A percentile compares a stretch with the other conserved stretches of the same genome.
These are phyloP conservation scores for Stichodactyla mertensii DNA, from an alignment of 64 coral and sea anemone species.

Conservation along the genomic window DNA sequence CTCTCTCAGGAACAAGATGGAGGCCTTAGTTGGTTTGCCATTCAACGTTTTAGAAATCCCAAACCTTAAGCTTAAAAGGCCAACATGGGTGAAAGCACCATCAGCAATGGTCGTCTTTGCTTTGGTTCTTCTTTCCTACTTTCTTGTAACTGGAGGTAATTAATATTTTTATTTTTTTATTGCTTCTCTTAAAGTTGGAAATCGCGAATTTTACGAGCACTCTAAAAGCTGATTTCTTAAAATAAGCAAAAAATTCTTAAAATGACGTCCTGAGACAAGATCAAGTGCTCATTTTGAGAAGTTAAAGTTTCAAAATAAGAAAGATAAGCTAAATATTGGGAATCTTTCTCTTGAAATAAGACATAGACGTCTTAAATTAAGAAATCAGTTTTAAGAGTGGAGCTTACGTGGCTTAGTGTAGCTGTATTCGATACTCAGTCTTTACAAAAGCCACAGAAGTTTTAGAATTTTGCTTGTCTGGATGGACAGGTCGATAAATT, in stretches of 20 bases:
- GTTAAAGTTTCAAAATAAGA: too few relatives aligned
- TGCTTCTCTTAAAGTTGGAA: neutral
- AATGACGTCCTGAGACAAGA: too few relatives aligned
- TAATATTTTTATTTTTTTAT: neutral
- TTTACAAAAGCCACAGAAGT: neutral
- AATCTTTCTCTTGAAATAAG: too few relatives aligned
- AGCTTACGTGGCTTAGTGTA: neutral
- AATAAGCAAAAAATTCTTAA: too few relatives aligned
- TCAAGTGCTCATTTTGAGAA: too few relatives aligned
- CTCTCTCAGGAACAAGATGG: conserved; percentile 75
- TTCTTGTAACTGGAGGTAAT: conserved; percentile 97
- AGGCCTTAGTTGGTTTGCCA: conserved; percentile 87
- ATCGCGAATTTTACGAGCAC: neutral
- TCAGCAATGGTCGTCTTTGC: conserved; percentile 98
- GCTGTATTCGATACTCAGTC: neutral
- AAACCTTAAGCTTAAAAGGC: conserved; percentile 89
- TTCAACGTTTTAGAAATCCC: conserved; percentile 97
- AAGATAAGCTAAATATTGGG: too few relatives aligned
- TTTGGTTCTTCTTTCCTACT: conserved; percentile 91
- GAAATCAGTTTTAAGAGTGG: too few relatives aligned
- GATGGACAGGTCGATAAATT: neutral
- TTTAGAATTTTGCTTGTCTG: neutral
- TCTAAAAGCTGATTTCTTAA: too few relatives aligned
- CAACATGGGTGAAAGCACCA: conserved; percentile 94
- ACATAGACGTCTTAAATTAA: too few relatives aligned